Conservation (phyloP, 2,113 vertebrate species). For the Alces alces region DNA sequence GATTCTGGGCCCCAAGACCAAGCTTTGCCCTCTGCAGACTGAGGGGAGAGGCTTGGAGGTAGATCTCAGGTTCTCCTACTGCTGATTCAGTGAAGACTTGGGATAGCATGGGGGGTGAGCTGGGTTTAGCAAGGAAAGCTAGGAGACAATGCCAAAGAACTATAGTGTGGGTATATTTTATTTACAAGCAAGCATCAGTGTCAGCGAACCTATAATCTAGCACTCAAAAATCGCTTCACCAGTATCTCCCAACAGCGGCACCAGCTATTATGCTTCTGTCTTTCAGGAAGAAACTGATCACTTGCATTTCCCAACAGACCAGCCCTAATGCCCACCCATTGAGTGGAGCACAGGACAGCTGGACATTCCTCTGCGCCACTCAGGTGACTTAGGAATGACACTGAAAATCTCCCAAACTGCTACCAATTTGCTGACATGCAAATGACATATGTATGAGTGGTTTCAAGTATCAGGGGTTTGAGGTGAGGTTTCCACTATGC, state of each 20-base stretch:
- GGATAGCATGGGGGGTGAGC: accelerated
- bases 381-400: neutral
- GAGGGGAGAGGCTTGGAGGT: neutral
- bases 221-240: neutral
- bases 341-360: neutral
- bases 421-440: neutral
- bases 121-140: neutral
- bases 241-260: neutral
- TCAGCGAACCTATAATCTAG: neutral
- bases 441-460: accelerated
- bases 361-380: neutral
- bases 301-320: neutral
- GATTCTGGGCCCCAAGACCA: accelerated
- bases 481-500: neutral
- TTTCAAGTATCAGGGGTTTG: neutral
- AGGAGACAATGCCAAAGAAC: neutral
- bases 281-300: neutral
- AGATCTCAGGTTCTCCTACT: neutral
- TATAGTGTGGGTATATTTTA: neutral
- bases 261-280: neutral
- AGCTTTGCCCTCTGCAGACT: neutral
- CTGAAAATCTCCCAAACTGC: neutral
- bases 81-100: neutral
- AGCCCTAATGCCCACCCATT: accelerated
- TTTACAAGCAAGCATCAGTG: neutral